Evolutionary conservation across 1,140 invertebrate species (phyloP), one percentile per base, ranked within the genome.

Genomic region (Psilanteris sp.): DNA sequence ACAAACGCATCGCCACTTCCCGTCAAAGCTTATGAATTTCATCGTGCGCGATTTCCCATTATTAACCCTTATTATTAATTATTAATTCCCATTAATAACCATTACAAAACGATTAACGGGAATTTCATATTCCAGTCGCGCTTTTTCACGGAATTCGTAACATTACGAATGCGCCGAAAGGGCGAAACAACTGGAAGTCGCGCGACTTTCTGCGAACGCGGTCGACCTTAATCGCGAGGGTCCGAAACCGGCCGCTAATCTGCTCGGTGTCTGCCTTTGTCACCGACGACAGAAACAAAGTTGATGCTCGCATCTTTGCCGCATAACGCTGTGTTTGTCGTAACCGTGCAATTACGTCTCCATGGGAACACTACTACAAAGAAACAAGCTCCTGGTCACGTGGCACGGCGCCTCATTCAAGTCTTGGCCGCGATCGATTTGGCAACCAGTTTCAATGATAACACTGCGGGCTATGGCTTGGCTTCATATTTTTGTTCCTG

Each of bases 301-400:
- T 71, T 71, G 57, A 62, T 67, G 62, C 48, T 77, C 27, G 55
- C 67, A 72, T 77, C 67, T 77, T 72, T 68, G 32, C 48, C 74
- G 67, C 48, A 68, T 72, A 71, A 71, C 67, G 61, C 18, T 36
- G 43, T 77, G 74, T 77, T 77, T 77, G 74, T 67, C 66, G 74
- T 71, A 54, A 77, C 59, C 29, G 66, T 77, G 67, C 74, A 77
- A 67, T 77, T 67, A 71, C 61, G 74, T 77, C 27, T 55, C 74
- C 62, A 72, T 72, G 61, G 74, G 55, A 77, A 77, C 74, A 36
- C 54, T 41, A 50, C 41, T 54, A 67, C 61, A 64, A 77, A 72
- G 67, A 34, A 71, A 70, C 50, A 61, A 77, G 55, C n/a, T 50
- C 27, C 61, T 26, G 55, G 74, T 71, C 74, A 67, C 74, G 55